Base-by-base conservation (phyloP, 2,797 vertebrate species). In the Bovichtus variegatus region DNA sequence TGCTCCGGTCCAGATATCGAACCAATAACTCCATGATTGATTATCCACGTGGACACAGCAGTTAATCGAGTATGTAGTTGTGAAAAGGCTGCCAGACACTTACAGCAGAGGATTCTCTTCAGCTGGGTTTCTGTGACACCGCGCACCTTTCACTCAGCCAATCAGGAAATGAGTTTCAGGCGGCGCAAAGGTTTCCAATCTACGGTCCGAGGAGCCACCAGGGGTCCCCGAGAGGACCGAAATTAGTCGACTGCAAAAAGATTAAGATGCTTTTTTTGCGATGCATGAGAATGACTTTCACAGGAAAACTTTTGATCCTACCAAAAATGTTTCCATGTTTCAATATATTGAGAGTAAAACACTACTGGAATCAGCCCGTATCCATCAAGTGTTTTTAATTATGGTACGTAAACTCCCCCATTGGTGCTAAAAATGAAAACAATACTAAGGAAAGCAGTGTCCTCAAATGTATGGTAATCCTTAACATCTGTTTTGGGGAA, bases 1-100 rank as follows among this genome's bases (percentile, higher is more conserved):
- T 88, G 25, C 88, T 92, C 71, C 92, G 60, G 1, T 92, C 85
- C 70, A 93, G 75, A 81, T 93, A 94, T 13, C 89, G 89, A 58
- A 65, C 81, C 41, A 93, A 43, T 61, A 94, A 59, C n/a, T 94
- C 93, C 93, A 94, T 94, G 68, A 19, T 21, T 40, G 36, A 25
- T 44, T 3, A 38, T 25, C 18, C 66, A 64, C 60, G 61, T 60
- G 61, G 29, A 69, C 46, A 15, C 23, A n/a, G 2, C 46, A 6
- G 50, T 4, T 38, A 34, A 27, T 5, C 2, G 27, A 9, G 31
- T 25, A 0, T 16, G n/a, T 19, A 18, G 12, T 12, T 13, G 15
- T 4, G 9, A 3, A 9, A 19, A 2, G 1, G 2, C 25, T 46
- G 58, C 23, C 36, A 29, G 23, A 60, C 9, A 57, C 3, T 29